These are phyloP conservation scores for Lamellibrachia luymesi DNA, from an alignment of 1,140 invertebrate genomes.

Conservation along the genomic window DNA sequence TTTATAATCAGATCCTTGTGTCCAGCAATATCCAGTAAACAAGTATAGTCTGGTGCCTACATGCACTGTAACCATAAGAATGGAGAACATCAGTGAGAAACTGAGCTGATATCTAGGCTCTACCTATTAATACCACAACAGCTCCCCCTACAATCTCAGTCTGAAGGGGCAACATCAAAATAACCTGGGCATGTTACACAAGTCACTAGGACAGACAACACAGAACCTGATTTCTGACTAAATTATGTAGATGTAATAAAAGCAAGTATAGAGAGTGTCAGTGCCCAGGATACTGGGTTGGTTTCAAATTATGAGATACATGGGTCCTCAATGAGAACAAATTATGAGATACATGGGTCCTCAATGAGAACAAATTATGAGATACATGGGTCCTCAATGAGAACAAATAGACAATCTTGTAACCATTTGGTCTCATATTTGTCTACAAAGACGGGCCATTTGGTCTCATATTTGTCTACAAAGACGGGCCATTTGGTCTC, in stretches of 20 bases:
- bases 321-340: too few relatives aligned
- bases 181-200: not conserved
- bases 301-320: not conserved
- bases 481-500: not conserved
- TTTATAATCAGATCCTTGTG: not conserved
- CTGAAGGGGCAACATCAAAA: not conserved
- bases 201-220: not conserved
- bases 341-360: not conserved
- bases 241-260: slow-evolving; percentile 2
- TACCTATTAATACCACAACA: not conserved
- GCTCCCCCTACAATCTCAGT: not conserved
- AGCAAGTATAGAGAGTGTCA: not conserved
- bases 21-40: not conserved
- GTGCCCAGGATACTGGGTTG: not conserved
- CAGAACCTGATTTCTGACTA: not conserved
- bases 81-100: not conserved
- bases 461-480: not conserved
- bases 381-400: not conserved
- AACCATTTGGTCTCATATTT: not conserved
- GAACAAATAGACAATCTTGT: not conserved
- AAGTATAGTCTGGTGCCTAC: not conserved
- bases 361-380: too few relatives aligned
- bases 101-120: not conserved
- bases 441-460: too few relatives aligned
- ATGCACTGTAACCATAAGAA: not conserved